Evolutionary conservation across 1,140 invertebrate genomes (phyloP).

Genomic region (Aphelinus atriplicis): DNA sequence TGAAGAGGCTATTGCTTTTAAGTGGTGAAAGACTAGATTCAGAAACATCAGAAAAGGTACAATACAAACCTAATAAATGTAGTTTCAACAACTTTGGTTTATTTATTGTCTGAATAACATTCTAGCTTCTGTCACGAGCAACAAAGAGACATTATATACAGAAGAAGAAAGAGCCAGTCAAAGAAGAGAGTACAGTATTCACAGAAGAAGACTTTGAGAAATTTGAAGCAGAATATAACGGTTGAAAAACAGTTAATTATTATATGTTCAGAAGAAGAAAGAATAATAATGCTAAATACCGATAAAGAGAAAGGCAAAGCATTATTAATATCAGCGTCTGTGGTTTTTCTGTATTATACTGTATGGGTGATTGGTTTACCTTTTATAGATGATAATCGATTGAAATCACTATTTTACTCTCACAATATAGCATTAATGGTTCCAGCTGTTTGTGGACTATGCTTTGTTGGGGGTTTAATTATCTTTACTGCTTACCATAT

Average conservation of each 20-base stretch:
- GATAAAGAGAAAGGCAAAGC: conserved; percentile 66
- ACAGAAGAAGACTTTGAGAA: conserved; percentile 68
- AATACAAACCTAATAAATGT: background rate
- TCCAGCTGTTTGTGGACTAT: conserved; percentile 71
- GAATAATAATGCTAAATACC: conserved; percentile 51
- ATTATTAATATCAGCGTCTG: conserved; percentile 67
- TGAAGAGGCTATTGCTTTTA: conserved; percentile 52
- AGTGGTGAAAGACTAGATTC: conserved; percentile 45
- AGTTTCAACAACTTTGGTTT: background rate
- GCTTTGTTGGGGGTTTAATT: conserved; percentile 74
- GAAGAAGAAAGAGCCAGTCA: conserved; percentile 46
- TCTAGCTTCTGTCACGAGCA: conserved; percentile 50
- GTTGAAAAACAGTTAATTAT: conserved; percentile 43
- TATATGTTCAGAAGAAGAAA: background rate
- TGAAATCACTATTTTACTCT: conserved; percentile 71
- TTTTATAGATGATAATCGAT: conserved; percentile 72
- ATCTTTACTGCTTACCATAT: conserved; percentile 74
- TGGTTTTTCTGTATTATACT: conserved; percentile 72
- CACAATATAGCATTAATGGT: conserved; percentile 70
- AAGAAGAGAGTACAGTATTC: conserved; percentile 57
- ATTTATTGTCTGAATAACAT: conserved; percentile 25
- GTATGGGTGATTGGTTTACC: conserved; percentile 76
- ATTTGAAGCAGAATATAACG: conserved; percentile 64
- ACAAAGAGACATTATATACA: conserved; percentile 41
- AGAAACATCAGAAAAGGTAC: conserved; percentile 50